Conservation (phyloP, 2,797 vertebrate genomes). For the Malacoraja senta region DNA sequence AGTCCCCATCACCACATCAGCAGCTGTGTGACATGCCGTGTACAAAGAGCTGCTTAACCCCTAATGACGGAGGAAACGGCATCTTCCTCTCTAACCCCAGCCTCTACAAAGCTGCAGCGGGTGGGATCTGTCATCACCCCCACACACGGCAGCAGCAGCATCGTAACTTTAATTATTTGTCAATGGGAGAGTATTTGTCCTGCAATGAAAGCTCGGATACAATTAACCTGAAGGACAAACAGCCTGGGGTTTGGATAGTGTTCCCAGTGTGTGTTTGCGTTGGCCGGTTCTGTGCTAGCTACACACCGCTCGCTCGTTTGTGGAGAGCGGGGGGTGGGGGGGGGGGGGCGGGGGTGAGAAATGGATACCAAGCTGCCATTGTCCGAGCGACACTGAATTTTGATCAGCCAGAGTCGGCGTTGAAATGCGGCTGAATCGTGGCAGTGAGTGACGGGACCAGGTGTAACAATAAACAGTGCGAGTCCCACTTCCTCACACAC, state of each 20-base stretch:
- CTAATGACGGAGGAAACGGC: slow-evolving; percentile 60
- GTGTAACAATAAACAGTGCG: background rate
- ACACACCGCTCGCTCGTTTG: background rate
- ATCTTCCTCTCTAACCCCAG: slow-evolving; percentile 54
- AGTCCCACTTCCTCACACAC: background rate
- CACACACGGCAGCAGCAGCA: slow-evolving; percentile 54
- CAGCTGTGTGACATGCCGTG: background rate
- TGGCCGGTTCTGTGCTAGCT: background rate
- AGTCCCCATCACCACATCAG: background rate
- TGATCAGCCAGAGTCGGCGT: background rate
- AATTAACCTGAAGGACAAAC: slow-evolving; percentile 50
- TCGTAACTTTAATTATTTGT: slow-evolving; percentile 54
- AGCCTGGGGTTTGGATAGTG: background rate
- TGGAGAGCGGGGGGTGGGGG: too few species aligned
- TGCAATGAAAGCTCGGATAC: slow-evolving; percentile 61
- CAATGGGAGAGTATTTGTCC: slow-evolving; percentile 64
- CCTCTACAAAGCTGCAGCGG: slow-evolving; percentile 67
- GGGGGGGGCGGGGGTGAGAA: too few species aligned
- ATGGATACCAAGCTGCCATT: background rate
- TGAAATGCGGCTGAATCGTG: background rate
- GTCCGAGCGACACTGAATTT: background rate
- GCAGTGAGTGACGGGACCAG: slow-evolving; percentile 7
- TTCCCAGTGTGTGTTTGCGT: background rate
- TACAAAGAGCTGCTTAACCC: slow-evolving; percentile 50
- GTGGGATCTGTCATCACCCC: slow-evolving; percentile 71